phyloP scores from a whole-genome alignment of 2,113 vertebrate species.

The Syngnathoides biaculeatus region DNA sequence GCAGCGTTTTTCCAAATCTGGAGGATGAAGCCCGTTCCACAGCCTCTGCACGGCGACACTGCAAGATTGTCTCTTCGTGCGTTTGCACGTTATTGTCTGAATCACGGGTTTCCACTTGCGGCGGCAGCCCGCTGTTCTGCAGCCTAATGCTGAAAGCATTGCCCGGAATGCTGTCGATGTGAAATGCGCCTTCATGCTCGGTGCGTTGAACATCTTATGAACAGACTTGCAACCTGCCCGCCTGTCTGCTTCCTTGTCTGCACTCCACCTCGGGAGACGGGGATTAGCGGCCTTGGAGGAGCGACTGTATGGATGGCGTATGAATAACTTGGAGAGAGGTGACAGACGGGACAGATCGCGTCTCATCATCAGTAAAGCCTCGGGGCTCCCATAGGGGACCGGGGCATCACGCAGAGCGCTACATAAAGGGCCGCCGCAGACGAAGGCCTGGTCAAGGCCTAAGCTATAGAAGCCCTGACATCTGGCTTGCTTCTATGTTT shows the following conservation, averaged over 20 bases:
- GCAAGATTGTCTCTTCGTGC: constrained; percentile 9
- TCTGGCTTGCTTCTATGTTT: constrained; percentile 74
- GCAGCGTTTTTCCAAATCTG: not conserved
- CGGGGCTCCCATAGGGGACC: constrained; percentile 65
- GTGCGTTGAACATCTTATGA: constrained; percentile 62
- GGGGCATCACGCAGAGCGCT: constrained; percentile 67
- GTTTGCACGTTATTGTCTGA: constrained; percentile 34
- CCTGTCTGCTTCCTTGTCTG: constrained; percentile 66
- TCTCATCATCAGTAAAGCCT: constrained; percentile 79
- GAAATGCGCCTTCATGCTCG: constrained; percentile 63
- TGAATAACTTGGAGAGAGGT: constrained; percentile 71
- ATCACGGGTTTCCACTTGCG: constrained; percentile 34
- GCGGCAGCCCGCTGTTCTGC: constrained; percentile 33
- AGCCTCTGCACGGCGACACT: constrained; percentile 2
- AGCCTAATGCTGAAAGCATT: constrained; percentile 46
- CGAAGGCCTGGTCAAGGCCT: constrained; percentile 76
- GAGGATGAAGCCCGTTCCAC: not conserved
- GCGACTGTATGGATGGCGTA: constrained; percentile 72
- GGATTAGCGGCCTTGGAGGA: constrained; percentile 75
- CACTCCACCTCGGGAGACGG: constrained; percentile 68
- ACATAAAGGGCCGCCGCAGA: constrained; percentile 72
- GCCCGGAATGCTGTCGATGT: constrained; percentile 53
- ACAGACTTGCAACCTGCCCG: constrained; percentile 61
- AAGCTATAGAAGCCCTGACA: constrained; percentile 77
- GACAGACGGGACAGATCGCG: constrained; percentile 78